A percentile compares a stretch with the other conserved stretches of the same genome.
These are phyloP conservation scores for Tachycineta bicolor DNA, from an alignment of 2,113 vertebrate genomes.

Conservation along the genomic window DNA sequence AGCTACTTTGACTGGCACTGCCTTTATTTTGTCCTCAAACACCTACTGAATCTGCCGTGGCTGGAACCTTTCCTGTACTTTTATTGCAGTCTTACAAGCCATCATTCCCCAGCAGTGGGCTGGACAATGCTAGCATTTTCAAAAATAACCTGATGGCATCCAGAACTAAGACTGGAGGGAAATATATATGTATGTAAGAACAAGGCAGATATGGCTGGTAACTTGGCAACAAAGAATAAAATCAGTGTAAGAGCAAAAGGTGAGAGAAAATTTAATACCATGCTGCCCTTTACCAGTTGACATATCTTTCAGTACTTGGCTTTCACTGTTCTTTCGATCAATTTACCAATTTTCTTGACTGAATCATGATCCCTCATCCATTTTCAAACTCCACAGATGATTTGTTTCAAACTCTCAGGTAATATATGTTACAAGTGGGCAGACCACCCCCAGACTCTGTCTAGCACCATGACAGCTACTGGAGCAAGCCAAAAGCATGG, in stretches of 20 bases:
- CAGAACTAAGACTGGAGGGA: background rate
- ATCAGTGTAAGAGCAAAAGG: conserved; percentile 44
- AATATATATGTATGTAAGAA: background rate
- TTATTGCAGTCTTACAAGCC: background rate
- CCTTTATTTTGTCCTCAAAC: background rate
- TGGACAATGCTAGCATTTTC: background rate
- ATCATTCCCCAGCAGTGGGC: background rate
- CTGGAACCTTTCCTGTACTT: background rate
- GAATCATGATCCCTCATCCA: background rate
- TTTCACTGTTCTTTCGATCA: conserved; percentile 11
- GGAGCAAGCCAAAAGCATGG: background rate
- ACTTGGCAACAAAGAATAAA: conserved; percentile 58
- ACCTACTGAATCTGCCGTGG: rapidly evolving
- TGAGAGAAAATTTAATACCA: conserved; percentile 53
- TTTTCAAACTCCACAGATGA: background rate
- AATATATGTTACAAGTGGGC: background rate
- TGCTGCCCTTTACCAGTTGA: conserved; percentile 44
- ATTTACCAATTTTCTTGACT: conserved; percentile 25
- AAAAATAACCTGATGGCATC: background rate
- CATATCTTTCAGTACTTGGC: conserved; percentile 6
- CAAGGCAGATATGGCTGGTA: conserved; percentile 13
- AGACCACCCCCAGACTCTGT: background rate
- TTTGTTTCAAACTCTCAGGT: background rate
- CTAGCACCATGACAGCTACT: background rate
- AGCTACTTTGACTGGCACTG: background rate